Evolutionary conservation across 2,888 invertebrate species (phyloP).

Genomic region (Agriopis leucophaearia): DNA sequence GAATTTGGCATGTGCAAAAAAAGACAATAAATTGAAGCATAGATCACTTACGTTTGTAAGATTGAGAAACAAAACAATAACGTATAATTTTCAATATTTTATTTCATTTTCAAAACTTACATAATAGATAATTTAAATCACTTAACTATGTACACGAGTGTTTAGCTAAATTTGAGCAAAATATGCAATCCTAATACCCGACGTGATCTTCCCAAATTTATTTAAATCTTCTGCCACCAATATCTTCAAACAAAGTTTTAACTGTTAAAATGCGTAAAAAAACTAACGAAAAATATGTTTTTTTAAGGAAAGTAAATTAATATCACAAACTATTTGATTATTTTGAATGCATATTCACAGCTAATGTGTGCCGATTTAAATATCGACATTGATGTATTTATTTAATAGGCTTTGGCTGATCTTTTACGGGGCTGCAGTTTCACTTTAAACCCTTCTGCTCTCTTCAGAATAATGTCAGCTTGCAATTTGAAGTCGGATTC

Average conservation of each 20-base stretch:
- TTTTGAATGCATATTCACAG: slow-evolving; percentile 32
- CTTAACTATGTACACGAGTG: slow-evolving; percentile 67
- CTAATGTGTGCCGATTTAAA: slow-evolving; percentile 14
- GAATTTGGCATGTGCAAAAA: no score
- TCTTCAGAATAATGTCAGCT: slow-evolving; percentile 92
- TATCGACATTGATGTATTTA: slow-evolving; percentile 17
- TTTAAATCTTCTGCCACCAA: slow-evolving; percentile 68
- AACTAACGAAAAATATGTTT: slow-evolving; percentile 8
- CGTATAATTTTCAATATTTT: slow-evolving; percentile 39
- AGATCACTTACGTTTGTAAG: no score
- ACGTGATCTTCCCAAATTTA: slow-evolving; percentile 48
- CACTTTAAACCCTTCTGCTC: slow-evolving; percentile 91
- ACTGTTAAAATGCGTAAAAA: not conserved
- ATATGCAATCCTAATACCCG: slow-evolving; percentile 50
- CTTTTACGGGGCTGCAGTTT: slow-evolving; percentile 89
- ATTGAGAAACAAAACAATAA: not conserved
- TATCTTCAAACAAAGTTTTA: slow-evolving; percentile 44
- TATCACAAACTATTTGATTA: slow-evolving; percentile 42
- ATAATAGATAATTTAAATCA: slow-evolving; percentile 58
- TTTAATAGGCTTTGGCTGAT: slow-evolving; percentile 67
- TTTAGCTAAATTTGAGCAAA: slow-evolving; percentile 60
- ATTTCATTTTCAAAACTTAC: slow-evolving; percentile 55
- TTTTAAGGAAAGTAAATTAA: slow-evolving; percentile 42
- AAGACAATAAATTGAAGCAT: no score
- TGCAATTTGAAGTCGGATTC: slow-evolving; percentile 90